Conservation (phyloP, 2,797 vertebrate species). For the Acipenser oxyrinchus region DNA sequence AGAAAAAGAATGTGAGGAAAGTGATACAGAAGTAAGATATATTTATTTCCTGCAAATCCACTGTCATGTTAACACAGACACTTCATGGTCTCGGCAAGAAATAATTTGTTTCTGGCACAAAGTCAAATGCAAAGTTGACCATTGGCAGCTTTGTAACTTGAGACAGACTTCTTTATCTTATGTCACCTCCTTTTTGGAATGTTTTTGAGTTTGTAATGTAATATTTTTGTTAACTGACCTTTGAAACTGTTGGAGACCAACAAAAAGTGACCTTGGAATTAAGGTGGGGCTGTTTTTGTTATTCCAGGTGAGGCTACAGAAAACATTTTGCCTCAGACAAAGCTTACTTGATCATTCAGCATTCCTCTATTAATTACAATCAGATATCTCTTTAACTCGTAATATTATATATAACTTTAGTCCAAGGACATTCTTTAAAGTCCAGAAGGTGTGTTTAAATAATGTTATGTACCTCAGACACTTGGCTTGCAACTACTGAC, state of each 20-base stretch:
- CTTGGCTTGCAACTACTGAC: conserved; percentile 48
- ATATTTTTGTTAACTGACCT: too few species aligned
- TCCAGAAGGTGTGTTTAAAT: conserved; percentile 50
- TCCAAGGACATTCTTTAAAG: conserved; percentile 54
- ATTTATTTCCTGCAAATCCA: too few species aligned
- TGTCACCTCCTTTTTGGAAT: too few species aligned
- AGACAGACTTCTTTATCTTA: too few species aligned
- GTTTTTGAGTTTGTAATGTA: too few species aligned
- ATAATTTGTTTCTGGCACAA: too few species aligned
- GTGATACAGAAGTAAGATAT: not conserved
- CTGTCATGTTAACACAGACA: too few species aligned
- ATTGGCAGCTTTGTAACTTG: too few species aligned
- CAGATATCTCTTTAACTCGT: conserved; percentile 43
- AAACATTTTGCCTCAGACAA: conserved; percentile 22
- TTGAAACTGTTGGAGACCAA: too few species aligned
- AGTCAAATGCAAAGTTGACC: too few species aligned
- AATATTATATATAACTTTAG: conserved; percentile 36
- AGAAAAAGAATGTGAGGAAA: not conserved
- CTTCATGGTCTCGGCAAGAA: too few species aligned
- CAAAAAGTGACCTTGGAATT: not conserved
- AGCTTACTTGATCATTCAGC: conserved; percentile 35
- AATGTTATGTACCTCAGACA: conserved; percentile 46
- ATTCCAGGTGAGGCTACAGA: not conserved
- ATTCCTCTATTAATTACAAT: conserved; percentile 53
- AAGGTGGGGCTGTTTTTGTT: not conserved